Percentiles rank a stretch among this genome's conserved stretches.
Conservation (phyloP, 2,113 vertebrate species). For the Ctenodactylus gundi region DNA sequence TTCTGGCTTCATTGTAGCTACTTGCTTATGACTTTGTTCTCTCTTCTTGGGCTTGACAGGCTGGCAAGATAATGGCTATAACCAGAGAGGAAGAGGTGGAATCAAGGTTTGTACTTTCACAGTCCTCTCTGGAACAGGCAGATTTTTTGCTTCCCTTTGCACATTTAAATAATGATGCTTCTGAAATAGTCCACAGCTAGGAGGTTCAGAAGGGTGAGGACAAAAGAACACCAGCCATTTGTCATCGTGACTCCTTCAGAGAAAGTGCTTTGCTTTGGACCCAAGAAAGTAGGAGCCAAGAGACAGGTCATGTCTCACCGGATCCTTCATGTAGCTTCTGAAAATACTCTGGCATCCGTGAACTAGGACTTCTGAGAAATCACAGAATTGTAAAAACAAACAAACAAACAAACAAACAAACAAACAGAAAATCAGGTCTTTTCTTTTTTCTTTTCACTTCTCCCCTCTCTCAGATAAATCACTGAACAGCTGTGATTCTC, state of each 20-base stretch:
- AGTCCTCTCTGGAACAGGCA: neutral
- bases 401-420: too few relatives aligned
- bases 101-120: neutral
- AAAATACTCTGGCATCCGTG: neutral
- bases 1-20: neutral
- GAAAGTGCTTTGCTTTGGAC: neutral
- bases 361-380: neutral
- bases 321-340: neutral
- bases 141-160: neutral
- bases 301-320: neutral
- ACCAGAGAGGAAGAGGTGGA: neutral
- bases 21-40: neutral
- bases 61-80: neutral
- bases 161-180: neutral
- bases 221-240: neutral
- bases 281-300: neutral
- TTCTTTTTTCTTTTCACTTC: neutral
- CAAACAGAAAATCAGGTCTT: too few relatives aligned
- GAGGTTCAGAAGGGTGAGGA: neutral
- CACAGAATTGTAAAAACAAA: neutral
- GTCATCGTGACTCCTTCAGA: neutral
- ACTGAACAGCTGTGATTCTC: neutral
- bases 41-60: neutral
- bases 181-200: neutral
- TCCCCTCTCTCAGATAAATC: neutral